Base-by-base conservation (phyloP, 2,797 vertebrate species). In the Enteromius mattozi region DNA sequence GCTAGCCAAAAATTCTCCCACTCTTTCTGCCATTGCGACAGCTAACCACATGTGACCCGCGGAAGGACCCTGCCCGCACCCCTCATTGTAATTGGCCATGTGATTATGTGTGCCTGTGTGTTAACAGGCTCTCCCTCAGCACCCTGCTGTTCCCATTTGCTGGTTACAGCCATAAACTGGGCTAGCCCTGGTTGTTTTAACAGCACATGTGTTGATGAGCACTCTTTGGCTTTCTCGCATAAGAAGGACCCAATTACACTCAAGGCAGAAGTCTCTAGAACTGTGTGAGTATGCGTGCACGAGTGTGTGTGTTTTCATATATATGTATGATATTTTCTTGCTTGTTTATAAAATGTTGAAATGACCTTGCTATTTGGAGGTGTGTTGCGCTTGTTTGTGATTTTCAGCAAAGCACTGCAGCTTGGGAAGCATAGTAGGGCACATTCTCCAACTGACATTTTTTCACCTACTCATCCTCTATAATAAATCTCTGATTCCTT, bases 121-220 rank as follows among this genome's bases (percentile, higher is more conserved):
- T 78, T 78, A 84, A 68, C 74, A 84, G 75, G 51, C 76, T 61
- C 51, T 71, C 66, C 21, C 65, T 88, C 69, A 81, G 27, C 85
- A 84, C 77, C 82, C 85, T 47, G 79, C 88, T 89, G 86, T 82
- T 82, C 47, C 61, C 86, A 72, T 86, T 86, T 85, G 71, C 77
- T 82, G 40, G 69, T 71, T 77, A 81, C 71, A 40, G 83, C 77
- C 63, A 59, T 72, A 85, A 85, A 83, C 33, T 79, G 82, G 65
- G 82, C 70, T 81, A 78, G 71, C 78, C 40, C 35, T 76, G 77
- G 47, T 71, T 51, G 74, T 82, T 86, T 75, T 80, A 87, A 79
- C 68, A 81, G 80, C 74, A 63, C 82, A 61, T 68, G 76, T 83
- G 77, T 84, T 85, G 87, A 88, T 86, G 59, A 86, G 82, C 70